Evolutionary conservation across 1,140 invertebrate species (phyloP).

Genomic region (Camponotus floridanus): DNA sequence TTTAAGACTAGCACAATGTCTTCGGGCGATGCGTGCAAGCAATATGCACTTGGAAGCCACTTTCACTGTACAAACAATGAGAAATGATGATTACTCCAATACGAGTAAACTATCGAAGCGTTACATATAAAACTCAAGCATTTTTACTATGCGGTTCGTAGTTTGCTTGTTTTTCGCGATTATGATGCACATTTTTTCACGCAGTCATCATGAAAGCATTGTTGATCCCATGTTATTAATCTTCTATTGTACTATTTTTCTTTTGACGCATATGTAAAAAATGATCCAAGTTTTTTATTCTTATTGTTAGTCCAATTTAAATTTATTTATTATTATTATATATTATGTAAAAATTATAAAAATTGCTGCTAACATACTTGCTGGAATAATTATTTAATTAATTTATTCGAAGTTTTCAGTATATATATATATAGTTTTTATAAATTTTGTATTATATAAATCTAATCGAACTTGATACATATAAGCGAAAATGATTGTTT

Average conservation of each 20-base stretch:
- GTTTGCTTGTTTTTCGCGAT: slow-evolving; percentile 3
- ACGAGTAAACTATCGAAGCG: slow-evolving; percentile 48
- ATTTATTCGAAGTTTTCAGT: not conserved
- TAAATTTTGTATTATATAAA: not conserved
- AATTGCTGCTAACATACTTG: not conserved
- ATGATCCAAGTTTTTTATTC: not conserved
- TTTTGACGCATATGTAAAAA: not conserved
- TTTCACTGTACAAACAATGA: slow-evolving; percentile 69
- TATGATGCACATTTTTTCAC: slow-evolving; percentile 6
- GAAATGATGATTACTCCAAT: slow-evolving; percentile 60
- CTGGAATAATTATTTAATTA: not conserved
- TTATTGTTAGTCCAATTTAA: not conserved
- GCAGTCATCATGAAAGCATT: not conserved
- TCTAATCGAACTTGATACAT: not conserved
- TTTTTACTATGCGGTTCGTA: slow-evolving; percentile 23
- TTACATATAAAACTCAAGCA: not conserved
- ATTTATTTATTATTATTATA: not conserved
- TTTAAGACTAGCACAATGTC: slow-evolving; percentile 55
- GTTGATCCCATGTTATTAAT: not conserved
- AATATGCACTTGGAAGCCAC: slow-evolving; percentile 49
- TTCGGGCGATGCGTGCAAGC: slow-evolving; percentile 37
- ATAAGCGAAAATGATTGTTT: not conserved
- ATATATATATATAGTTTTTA: not conserved
- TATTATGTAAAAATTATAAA: too few species aligned
- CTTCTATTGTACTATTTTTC: not conserved